phyloP scores from a whole-genome alignment of 2,113 vertebrate species.

The Lampris incognitus region DNA sequence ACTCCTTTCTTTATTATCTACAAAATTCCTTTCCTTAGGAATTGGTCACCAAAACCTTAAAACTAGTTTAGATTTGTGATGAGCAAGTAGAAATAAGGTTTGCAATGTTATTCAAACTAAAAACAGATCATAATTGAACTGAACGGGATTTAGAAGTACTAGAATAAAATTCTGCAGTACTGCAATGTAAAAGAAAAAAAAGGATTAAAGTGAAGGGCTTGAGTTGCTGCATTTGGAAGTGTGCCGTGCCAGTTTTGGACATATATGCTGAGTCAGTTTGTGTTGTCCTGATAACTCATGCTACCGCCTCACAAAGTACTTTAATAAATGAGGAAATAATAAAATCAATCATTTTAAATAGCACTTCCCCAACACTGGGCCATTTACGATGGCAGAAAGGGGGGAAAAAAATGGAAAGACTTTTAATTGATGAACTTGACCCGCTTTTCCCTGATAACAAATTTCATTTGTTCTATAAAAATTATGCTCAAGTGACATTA shows the following conservation, averaged over 20 bases:
- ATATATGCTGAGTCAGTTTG: slow-evolving; percentile 79
- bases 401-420: slow-evolving; percentile 59
- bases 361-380: slow-evolving; percentile 57
- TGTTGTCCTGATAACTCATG: slow-evolving; percentile 78
- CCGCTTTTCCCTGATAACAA: slow-evolving; percentile 85
- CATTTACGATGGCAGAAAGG: slow-evolving; percentile 62
- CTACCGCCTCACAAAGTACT: slow-evolving; percentile 74
- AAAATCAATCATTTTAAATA: slow-evolving; percentile 85
- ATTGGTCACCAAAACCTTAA: slow-evolving; percentile 26
- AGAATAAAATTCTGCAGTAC: too few species aligned
- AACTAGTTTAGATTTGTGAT: slow-evolving; percentile 52
- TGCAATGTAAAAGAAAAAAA: slow-evolving; percentile 28
- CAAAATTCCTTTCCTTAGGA: slow-evolving; percentile 63
- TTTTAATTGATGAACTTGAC: slow-evolving; percentile 88
- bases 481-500: slow-evolving; percentile 86
- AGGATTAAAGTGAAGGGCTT: slow-evolving; percentile 35
- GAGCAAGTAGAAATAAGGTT: slow-evolving; percentile 18
- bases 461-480: slow-evolving; percentile 87
- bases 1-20: slow-evolving; percentile 67
- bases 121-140: too few species aligned
- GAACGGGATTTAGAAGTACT: too few species aligned
- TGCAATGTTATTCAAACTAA: too few species aligned
- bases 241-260: slow-evolving; percentile 56
- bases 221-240: slow-evolving; percentile 58
- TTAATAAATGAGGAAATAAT: slow-evolving; percentile 85